phyloP scores from a whole-genome alignment of 2,113 vertebrate genomes.

The Tupaia tana region DNA sequence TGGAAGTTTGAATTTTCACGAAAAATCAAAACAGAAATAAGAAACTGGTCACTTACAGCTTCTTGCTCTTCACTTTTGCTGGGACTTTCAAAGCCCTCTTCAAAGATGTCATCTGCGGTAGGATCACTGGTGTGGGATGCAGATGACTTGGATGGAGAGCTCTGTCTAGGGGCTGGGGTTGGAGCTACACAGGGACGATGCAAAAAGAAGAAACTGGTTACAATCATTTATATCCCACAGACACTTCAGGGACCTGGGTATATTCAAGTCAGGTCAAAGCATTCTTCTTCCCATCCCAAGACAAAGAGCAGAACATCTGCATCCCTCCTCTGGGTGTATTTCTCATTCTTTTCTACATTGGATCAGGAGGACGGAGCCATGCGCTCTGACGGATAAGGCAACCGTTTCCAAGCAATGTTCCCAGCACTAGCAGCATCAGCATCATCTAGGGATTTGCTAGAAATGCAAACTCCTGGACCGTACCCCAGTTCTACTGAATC shows the following conservation, averaged over 20 bases:
- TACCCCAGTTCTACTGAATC: neutral
- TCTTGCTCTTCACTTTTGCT: constrained; percentile 97
- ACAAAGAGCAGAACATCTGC: neutral
- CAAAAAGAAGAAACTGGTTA: neutral
- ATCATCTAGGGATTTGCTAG: neutral
- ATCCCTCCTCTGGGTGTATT: too few relatives aligned
- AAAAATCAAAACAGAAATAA: neutral
- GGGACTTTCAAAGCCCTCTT: constrained; percentile 96
- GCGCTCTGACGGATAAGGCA: accelerated
- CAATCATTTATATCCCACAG: accelerated
- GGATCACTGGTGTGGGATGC: constrained; percentile 95
- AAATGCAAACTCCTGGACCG: neutral
- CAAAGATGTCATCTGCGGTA: constrained; percentile 94
- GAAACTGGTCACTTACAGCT: constrained; percentile 90
- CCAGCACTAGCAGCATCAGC: too few relatives aligned
- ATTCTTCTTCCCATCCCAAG: neutral
- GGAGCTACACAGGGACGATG: constrained; percentile 88
- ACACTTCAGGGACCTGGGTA: neutral
- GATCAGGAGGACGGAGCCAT: neutral
- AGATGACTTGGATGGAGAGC: constrained; percentile 97
- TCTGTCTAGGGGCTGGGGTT: constrained; percentile 95
- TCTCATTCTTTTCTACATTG: neutral
- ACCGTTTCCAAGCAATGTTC: neutral
- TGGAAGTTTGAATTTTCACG: neutral
- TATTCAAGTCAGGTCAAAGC: neutral